phyloP scores from a whole-genome alignment of 1,140 invertebrate genomes.

The Mactra quadrangularis region DNA sequence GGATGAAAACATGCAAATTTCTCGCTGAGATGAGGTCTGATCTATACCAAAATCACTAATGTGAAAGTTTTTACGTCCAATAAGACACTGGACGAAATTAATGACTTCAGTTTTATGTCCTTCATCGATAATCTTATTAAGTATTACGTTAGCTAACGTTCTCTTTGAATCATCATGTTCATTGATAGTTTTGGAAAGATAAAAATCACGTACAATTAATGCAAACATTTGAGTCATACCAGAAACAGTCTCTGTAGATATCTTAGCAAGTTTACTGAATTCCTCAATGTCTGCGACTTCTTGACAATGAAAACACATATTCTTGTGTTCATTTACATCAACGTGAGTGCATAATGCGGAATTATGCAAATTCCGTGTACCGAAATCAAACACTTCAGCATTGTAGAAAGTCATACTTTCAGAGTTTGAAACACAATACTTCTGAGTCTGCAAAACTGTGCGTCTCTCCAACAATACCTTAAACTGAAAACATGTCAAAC shows the following conservation, averaged over 20 bases:
- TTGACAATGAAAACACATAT: neutral
- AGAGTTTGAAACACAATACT: neutral
- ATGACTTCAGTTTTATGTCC: neutral
- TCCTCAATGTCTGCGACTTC: neutral
- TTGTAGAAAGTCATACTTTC: neutral
- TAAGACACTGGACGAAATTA: neutral
- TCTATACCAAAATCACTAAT: neutral
- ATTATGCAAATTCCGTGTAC: neutral
- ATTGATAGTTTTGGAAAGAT: neutral
- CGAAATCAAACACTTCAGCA: neutral
- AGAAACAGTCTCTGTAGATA: neutral
- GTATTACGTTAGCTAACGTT: neutral
- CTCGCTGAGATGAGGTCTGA: neutral
- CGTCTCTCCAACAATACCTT: neutral
- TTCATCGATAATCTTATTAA: neutral
- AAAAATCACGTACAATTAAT: constrained; percentile 1
- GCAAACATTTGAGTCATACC: neutral
- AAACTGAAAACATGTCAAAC: neutral
- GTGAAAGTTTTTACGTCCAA: neutral
- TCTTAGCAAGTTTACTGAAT: neutral
- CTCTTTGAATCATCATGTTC: constrained; percentile 5
- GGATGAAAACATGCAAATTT: neutral
- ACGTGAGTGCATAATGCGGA: constrained; percentile 1
- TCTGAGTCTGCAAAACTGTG: neutral
- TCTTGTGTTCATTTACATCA: neutral